Evolutionary conservation across 2,797 vertebrate species (phyloP).

Genomic region (Chromis chromis): DNA sequence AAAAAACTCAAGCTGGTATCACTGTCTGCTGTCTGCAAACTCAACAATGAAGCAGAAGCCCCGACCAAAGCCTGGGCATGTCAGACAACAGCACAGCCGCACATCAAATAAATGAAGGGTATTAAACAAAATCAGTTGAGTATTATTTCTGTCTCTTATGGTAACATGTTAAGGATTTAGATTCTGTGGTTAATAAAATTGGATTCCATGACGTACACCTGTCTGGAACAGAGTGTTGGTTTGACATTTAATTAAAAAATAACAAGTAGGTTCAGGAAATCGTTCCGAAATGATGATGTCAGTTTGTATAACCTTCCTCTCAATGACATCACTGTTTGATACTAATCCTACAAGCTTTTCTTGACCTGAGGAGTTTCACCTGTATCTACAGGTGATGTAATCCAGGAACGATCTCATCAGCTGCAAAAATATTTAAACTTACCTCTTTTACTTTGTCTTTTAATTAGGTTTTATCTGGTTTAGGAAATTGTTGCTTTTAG

Average conservation of each 20-base stretch:
- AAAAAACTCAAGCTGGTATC: constrained; percentile 28
- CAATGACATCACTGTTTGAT: constrained; percentile 48
- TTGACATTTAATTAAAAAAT: constrained; percentile 26
- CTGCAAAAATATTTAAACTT: constrained; percentile 43
- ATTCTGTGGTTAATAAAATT: constrained; percentile 3
- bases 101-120: constrained; percentile 10
- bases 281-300: constrained; percentile 32
- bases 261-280: constrained; percentile 22
- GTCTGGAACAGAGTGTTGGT: constrained; percentile 2
- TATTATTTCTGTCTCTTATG: constrained; percentile 14
- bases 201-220: constrained; percentile 4
- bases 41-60: constrained; percentile 6
- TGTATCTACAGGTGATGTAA: constrained; percentile 48
- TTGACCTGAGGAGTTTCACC: constrained; percentile 13
- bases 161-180: constrained; percentile 1
- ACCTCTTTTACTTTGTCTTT: constrained; percentile 11
- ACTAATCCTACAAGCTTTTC: constrained; percentile 39
- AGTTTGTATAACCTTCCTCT: constrained; percentile 42
- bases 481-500: background rate
- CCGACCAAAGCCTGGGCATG: constrained; percentile 32
- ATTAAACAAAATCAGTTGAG: background rate
- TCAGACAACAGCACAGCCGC: constrained; percentile 1
- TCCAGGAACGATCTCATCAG: constrained; percentile 10
- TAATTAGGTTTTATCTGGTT: constrained; percentile 22
- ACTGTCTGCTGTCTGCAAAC: constrained; percentile 33